These are phyloP conservation scores for Mionectes macconnelli DNA, from an alignment of 2,113 vertebrate genomes.

Conservation along the genomic window DNA sequence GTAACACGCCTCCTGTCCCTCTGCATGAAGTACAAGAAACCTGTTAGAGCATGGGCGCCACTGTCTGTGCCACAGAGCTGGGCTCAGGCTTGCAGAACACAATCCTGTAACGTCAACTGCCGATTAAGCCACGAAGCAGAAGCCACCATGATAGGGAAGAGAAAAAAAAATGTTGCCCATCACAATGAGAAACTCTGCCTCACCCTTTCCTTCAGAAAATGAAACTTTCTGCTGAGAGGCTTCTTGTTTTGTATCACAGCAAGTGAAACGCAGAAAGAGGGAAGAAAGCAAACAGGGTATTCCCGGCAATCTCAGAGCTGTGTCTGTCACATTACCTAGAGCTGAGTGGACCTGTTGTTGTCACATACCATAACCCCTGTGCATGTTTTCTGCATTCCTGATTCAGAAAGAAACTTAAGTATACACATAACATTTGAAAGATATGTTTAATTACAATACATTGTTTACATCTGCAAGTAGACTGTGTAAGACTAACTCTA, in stretches of 20 bases:
- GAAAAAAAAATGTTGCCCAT: neutral
- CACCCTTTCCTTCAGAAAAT: neutral
- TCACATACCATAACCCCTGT: neutral
- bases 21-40: neutral
- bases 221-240: neutral
- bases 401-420: neutral
- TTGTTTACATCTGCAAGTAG: neutral
- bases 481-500: neutral
- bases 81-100: neutral
- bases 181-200: neutral
- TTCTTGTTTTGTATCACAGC: neutral
- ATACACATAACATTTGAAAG: neutral
- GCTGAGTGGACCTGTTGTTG: neutral
- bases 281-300: neutral
- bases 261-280: neutral
- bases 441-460: neutral
- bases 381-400: neutral
- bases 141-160: neutral
- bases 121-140: neutral
- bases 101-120: neutral
- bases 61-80: neutral
- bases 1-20: neutral
- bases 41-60: neutral
- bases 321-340: neutral
- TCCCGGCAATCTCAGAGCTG: neutral